Evolutionary conservation across 2,797 vertebrate genomes (phyloP).

Genomic region (Pogonophryne albipinna): DNA sequence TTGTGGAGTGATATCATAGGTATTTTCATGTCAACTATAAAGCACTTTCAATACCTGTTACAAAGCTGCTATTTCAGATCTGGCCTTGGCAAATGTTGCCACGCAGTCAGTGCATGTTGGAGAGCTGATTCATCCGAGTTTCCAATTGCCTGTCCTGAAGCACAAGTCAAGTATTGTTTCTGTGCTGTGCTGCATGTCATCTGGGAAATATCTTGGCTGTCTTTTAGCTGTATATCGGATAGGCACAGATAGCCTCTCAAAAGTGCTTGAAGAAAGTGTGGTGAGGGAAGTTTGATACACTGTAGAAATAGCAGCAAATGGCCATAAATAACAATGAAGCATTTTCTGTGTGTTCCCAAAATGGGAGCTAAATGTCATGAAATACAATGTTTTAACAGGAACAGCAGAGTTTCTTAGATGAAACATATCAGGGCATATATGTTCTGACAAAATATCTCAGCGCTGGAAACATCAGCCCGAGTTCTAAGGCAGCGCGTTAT

Average conservation of each 20-base stretch:
- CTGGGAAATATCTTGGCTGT: conserved; percentile 68
- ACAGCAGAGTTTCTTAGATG: conserved; percentile 34
- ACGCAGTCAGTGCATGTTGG: conserved; percentile 21
- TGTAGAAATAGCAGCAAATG: conserved; percentile 31
- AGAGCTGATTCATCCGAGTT: conserved; percentile 50
- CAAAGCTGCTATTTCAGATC: conserved; percentile 46
- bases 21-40: conserved; percentile 41
- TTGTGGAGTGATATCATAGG: conserved; percentile 51
- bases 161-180: conserved; percentile 64
- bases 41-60: conserved; percentile 35
- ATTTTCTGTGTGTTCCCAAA: conserved; percentile 36
- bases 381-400: conserved; percentile 37
- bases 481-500: conserved; percentile 59
- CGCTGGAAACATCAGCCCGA: conserved; percentile 50
- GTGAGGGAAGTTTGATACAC: conserved; percentile 49
- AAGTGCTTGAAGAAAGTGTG: conserved; percentile 47
- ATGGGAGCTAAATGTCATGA: conserved; percentile 34
- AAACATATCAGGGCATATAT: conserved; percentile 45
- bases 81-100: conserved; percentile 35
- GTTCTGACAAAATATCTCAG: conserved; percentile 65
- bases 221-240: conserved; percentile 52
- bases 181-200: conserved; percentile 47
- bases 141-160: conserved; percentile 44
- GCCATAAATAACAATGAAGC: conserved; percentile 53
- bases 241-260: conserved; percentile 47